Percentiles rank a stretch among this genome's conserved stretches.
These are phyloP conservation scores for Paguma larvata DNA, from an alignment of 2,797 vertebrate species.

Conservation along the genomic window DNA sequence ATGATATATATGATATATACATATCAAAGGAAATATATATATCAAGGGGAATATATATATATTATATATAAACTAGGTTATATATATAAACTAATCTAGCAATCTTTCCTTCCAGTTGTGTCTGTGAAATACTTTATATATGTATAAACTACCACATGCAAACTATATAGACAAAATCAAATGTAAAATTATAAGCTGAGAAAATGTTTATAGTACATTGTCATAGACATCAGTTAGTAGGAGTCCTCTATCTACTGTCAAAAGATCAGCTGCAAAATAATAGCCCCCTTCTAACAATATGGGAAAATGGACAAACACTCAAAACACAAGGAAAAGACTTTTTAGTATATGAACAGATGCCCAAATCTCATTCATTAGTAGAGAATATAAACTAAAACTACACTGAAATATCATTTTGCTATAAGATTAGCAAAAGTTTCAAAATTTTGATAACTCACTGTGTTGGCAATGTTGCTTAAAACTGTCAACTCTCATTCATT, in stretches of 20 bases:
- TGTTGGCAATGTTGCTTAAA: neutral
- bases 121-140: neutral
- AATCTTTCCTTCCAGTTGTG: too few species aligned
- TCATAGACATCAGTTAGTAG: neutral
- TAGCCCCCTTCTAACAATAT: neutral
- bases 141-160: neutral
- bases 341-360: neutral
- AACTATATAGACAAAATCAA: neutral
- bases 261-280: neutral
- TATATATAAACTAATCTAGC: too few species aligned
- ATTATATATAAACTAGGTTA: too few species aligned
- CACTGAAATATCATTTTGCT: neutral
- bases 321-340: neutral
- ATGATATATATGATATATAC: too few species aligned
- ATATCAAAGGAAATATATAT: neutral
- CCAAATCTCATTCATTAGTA: neutral
- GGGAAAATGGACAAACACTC: neutral
- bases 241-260: neutral
- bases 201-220: neutral
- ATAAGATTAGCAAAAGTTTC: neutral
- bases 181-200: neutral
- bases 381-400: neutral
- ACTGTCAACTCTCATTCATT: neutral
- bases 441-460: neutral
- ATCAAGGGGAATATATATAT: too few species aligned